Conservation (phyloP, 2,888 invertebrate species). For the Tetramorium bicarinatum region DNA sequence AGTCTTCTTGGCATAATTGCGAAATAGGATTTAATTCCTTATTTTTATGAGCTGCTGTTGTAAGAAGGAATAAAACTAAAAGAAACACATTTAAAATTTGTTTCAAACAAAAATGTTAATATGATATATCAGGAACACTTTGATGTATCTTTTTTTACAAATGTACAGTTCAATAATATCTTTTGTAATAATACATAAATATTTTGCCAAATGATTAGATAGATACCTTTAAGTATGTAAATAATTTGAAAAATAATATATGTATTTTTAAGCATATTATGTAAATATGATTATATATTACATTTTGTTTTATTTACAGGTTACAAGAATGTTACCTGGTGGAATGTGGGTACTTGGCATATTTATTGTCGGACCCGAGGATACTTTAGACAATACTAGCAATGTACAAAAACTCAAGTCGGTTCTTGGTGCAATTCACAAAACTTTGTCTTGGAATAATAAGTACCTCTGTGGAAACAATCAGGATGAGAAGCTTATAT, state of each 20-base stretch:
- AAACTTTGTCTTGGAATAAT: slow-evolving; percentile 88
- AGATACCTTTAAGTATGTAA: neutral
- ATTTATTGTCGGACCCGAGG: slow-evolving; percentile 91
- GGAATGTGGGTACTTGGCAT: slow-evolving; percentile 95
- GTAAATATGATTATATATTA: neutral
- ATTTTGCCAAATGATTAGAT: neutral
- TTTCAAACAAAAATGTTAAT: neutral
- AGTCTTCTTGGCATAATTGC: neutral
- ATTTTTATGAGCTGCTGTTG: slow-evolving; percentile 27
- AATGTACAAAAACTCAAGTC: slow-evolving; percentile 88
- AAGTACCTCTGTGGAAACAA: slow-evolving; percentile 89
- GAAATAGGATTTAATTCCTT: slow-evolving; percentile 19
- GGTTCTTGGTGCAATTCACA: slow-evolving; percentile 88
- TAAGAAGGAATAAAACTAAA: neutral
- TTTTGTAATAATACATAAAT: neutral
- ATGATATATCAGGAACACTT: neutral
- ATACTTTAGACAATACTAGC: slow-evolving; percentile 88
- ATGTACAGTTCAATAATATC: neutral
- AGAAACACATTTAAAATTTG: slow-evolving; percentile 1
- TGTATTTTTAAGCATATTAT: neutral
- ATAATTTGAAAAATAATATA: neutral
- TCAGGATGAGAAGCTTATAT: slow-evolving; percentile 89
- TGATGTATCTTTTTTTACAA: neutral
- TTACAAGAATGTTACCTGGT: slow-evolving; percentile 96
- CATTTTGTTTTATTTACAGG: slow-evolving; percentile 82